These are phyloP conservation scores for Gracilinanus agilis DNA, from an alignment of 2,113 vertebrate genomes.

Conservation along the genomic window DNA sequence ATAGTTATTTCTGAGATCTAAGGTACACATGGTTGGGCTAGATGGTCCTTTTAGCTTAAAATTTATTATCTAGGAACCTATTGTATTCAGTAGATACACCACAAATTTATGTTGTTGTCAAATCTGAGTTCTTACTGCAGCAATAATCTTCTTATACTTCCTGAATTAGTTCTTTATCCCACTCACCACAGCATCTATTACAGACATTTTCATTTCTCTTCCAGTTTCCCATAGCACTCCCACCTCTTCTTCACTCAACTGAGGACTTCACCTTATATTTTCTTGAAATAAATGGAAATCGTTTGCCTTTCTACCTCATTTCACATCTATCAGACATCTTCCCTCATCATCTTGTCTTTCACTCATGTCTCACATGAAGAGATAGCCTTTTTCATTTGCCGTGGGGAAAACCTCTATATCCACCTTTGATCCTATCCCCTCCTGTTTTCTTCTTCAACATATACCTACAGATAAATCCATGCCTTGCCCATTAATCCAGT, in stretches of 20 bases:
- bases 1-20: too few relatives aligned
- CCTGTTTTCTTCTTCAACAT: background rate
- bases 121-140: background rate
- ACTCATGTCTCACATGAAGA: background rate
- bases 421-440: background rate
- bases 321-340: background rate
- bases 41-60: too few relatives aligned
- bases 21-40: too few relatives aligned
- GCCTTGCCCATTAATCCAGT: background rate
- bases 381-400: background rate
- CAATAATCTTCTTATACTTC: too few relatives aligned
- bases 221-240: background rate
- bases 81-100: too few relatives aligned
- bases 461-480: background rate
- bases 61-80: too few relatives aligned
- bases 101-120: background rate
- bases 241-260: background rate
- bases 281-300: too few relatives aligned
- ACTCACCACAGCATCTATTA: background rate
- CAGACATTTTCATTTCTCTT: background rate
- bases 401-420: background rate
- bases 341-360: background rate
- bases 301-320: background rate
- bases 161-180: background rate
- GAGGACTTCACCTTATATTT: background rate